Conservation (phyloP, 1,140 invertebrate genomes). For the Centruroides sculpturatus region DNA sequence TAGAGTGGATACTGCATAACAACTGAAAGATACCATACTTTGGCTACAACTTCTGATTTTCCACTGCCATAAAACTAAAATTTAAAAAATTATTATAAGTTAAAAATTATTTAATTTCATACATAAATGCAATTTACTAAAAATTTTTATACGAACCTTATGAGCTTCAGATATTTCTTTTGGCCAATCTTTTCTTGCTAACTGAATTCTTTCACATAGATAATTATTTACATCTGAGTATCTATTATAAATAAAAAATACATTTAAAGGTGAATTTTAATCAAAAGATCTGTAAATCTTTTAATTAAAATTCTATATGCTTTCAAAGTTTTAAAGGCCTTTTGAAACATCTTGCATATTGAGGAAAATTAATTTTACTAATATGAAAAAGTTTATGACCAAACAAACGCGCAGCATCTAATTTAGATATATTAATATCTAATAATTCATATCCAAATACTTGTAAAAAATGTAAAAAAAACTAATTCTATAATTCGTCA, state of each 20-base stretch:
- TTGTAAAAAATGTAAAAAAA: too few species aligned
- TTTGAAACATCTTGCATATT: too few species aligned
- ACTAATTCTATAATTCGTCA: too few species aligned
- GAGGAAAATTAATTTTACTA: too few species aligned
- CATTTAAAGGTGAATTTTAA: too few species aligned
- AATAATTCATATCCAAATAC: too few species aligned
- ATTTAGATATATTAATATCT: too few species aligned
- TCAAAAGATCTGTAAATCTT: too few species aligned
- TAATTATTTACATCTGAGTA: constrained; percentile 67
- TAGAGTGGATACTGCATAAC: constrained; percentile 95
- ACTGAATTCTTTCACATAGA: constrained; percentile 58
- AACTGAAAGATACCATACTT: constrained; percentile 84
- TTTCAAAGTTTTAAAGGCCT: too few species aligned
- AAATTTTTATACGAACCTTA: constrained; percentile 19
- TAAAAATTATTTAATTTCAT: not conserved
- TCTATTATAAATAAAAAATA: constrained; percentile 11
- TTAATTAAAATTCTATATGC: too few species aligned
- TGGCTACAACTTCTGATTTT: constrained; percentile 75
- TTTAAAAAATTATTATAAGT: constrained; percentile 10
- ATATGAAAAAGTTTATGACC: too few species aligned
- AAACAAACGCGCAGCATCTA: too few species aligned
- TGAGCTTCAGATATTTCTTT: constrained; percentile 31
- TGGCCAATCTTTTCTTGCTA: constrained; percentile 59
- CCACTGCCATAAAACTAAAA: constrained; percentile 69
- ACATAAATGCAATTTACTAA: not conserved